Percentiles rank a stretch among this genome's conserved stretches.
phyloP scores from a whole-genome alignment of 92 coral and sea anemone genomes.

The Chrysogorgia sp. region DNA sequence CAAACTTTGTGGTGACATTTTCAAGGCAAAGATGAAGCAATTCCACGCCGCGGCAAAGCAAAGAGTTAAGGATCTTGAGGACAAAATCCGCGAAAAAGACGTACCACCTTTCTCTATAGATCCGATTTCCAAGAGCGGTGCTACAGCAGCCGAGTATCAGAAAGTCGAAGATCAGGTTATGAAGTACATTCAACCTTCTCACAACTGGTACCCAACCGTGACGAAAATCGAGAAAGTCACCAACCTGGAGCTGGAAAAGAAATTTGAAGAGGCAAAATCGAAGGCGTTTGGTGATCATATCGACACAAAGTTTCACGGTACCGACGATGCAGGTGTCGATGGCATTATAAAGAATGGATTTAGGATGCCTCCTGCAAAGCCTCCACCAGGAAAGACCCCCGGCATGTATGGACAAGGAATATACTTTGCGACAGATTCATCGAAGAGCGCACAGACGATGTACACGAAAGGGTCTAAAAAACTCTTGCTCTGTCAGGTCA shows the following conservation, averaged over 20 bases:
- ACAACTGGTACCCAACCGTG: conserved; percentile 47
- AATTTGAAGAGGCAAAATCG: conserved; percentile 45
- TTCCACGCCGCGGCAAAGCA: conserved; percentile 42
- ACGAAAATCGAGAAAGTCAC: conserved; percentile 37
- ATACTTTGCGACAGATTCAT: conserved; percentile 48
- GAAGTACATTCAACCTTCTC: conserved; percentile 41
- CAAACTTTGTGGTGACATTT: conserved; percentile 21
- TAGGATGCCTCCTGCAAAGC: conserved; percentile 42
- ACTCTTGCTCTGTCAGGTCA: conserved; percentile 42
- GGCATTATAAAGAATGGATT: conserved; percentile 40
- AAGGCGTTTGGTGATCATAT: conserved; percentile 45
- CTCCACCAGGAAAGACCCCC: conserved; percentile 31
- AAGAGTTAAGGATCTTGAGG: conserved; percentile 23
- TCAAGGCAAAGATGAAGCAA: conserved; percentile 15
- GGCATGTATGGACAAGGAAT: conserved; percentile 55
- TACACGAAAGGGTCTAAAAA: conserved; percentile 48
- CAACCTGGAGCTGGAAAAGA: conserved; percentile 42
- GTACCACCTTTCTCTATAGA: conserved; percentile 9
- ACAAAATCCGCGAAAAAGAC: conserved; percentile 5
- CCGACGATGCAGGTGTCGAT: conserved; percentile 27
- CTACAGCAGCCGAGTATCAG: conserved; percentile 43
- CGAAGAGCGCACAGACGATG: conserved; percentile 42
- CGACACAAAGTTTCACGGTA: conserved; percentile 42
- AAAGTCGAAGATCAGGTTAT: conserved; percentile 34
- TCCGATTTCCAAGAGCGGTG: neutral